Base-by-base conservation (phyloP, 2,888 invertebrate genomes). In the Lutraria lutraria region DNA sequence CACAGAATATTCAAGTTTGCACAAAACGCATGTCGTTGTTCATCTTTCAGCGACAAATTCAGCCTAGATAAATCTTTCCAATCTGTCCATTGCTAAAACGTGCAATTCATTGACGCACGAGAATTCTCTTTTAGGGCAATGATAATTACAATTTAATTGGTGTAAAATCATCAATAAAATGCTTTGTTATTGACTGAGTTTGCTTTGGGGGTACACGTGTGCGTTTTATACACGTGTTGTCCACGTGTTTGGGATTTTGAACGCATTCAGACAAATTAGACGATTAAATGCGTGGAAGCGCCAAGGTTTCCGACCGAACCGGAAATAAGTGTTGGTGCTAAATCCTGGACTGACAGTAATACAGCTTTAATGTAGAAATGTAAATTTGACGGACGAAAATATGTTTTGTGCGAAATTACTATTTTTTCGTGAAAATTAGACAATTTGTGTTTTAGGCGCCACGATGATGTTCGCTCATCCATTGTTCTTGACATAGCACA, bases 201-300 rank as follows among this genome's bases (percentile, higher is more conserved):
- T 76, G 76, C 76, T 76, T 76, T 76, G 29, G 34, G n/a, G 76
- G 76, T 76, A 76, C 76, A 76, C 76, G 76, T 76, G 76, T 16
- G 31, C 16, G 31, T 76, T 34, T 13, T 19, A 19, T 19, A 25
- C 76, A 76, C 76, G 76, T 76, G 76, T 31, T 76, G 34, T 31
- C 76, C 76, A 76, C 76, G 76, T 76, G 76, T 76, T 76, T 19
- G 31, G 12, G 76, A 31, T 19, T 76, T 76, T 76, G 19, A 76
- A 34, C 15, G 25, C 76, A 76, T 19, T 76, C 25, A 21, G 16
- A 76, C 76, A 34, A 31, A 76, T 76, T 76, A 12, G 13, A 6
- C 31, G 76, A 76, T 76, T 25, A 76, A 76, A 34, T 21, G 19
- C 15, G 29, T 31, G 12, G 16, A 76, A 16, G 76, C 29, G 76